Conservation (phyloP, 64 coral and sea anemone species). For the Stichodactyla helianthus region DNA sequence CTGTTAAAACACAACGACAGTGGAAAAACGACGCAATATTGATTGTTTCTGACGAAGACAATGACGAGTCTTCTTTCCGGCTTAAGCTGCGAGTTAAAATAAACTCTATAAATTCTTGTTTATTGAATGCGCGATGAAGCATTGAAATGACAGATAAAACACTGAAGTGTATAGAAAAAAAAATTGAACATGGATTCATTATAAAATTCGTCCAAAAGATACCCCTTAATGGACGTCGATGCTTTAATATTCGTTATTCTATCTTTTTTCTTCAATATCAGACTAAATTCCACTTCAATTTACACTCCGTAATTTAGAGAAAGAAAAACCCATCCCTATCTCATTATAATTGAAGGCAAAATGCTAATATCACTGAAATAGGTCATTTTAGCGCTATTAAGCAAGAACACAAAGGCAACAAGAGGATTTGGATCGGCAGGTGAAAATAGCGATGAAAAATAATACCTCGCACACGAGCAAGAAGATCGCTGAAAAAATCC, state of each 20-base stretch:
- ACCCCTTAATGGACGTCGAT: background rate
- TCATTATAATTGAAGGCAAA: conserved; percentile 15
- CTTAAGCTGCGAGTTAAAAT: background rate
- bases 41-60: background rate
- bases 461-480: conserved; percentile 3
- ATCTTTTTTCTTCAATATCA: conserved; percentile 20
- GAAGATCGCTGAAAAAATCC: background rate
- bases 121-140: background rate
- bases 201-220: background rate
- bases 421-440: background rate
- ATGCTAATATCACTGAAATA: conserved; percentile 24
- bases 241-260: conserved; percentile 1
- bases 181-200: background rate
- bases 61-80: background rate
- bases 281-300: background rate
- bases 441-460: conserved; percentile 19
- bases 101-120: background rate
- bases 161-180: no score
- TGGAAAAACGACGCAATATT: conserved; percentile 7
- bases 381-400: conserved; percentile 38
- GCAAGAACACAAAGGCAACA: background rate
- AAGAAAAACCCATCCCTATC: conserved; percentile 1
- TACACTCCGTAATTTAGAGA: background rate
- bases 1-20: background rate
- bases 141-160: background rate